A percentile compares a stretch with the other conserved stretches of the same genome.
Conservation (phyloP, 2,888 invertebrate genomes). For the Ferrisia virgata region DNA sequence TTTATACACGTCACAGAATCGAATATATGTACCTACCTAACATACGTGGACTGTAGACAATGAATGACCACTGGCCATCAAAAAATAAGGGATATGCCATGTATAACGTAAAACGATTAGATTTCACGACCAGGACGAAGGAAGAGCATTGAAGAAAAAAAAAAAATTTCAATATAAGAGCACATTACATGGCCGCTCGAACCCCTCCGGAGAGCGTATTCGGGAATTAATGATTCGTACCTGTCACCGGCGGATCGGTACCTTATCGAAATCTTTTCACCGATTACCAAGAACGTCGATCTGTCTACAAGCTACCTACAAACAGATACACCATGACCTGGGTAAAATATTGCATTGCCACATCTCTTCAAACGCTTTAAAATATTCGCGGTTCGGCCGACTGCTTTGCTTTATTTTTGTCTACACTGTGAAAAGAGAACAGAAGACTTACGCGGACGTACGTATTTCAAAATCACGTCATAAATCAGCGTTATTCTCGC, state of each 20-base stretch:
- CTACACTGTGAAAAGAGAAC: not conserved
- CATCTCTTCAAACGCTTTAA: not conserved
- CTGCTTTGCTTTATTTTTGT: not conserved
- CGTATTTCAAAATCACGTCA: not conserved
- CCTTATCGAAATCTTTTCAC: not conserved
- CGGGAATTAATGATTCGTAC: constrained; percentile 11
- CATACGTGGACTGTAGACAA: too few species aligned
- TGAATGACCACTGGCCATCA: too few species aligned
- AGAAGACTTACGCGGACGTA: not conserved
- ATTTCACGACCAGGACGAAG: too few species aligned
- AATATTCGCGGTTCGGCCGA: not conserved
- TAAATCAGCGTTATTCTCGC: constrained; percentile 19
- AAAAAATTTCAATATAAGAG: not conserved
- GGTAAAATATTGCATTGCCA: constrained; percentile 10
- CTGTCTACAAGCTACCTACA: not conserved
- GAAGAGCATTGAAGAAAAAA: not conserved
- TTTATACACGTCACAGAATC: too few species aligned
- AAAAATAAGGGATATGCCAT: too few species aligned
- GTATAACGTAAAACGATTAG: too few species aligned
- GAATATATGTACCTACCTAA: too few species aligned
- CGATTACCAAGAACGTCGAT: not conserved
- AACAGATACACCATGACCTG: not conserved
- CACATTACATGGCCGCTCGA: too few species aligned
- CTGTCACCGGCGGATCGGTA: not conserved
- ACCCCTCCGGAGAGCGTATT: not conserved